These are phyloP conservation scores for Apolygus lucorum DNA, from an alignment of 1,140 invertebrate genomes.

Conservation along the genomic window DNA sequence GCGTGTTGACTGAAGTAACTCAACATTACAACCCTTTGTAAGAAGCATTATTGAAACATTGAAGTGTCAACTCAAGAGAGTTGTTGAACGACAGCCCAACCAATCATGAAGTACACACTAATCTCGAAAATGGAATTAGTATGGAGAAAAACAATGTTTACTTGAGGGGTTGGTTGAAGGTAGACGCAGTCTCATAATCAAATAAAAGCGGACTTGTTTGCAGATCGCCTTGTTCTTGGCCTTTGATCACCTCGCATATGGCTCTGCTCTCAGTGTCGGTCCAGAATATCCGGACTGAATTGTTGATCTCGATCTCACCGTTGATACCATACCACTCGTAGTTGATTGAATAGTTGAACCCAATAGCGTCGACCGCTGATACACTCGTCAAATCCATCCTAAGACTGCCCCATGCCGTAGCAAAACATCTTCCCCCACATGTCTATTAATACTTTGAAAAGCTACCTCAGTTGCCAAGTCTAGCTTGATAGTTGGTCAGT, in stretches of 20 bases:
- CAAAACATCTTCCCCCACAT: neutral
- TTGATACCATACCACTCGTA: slow-evolving; percentile 29
- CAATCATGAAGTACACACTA: no score
- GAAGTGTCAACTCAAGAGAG: no score
- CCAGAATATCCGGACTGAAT: slow-evolving; percentile 26
- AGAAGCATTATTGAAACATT: no score
- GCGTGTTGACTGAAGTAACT: no score
- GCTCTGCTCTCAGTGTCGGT: slow-evolving; percentile 27
- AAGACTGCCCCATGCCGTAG: neutral
- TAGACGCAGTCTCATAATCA: neutral
- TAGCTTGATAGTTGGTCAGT: neutral
- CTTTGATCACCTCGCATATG: slow-evolving; percentile 25
- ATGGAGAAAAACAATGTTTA: slow-evolving; percentile 12
- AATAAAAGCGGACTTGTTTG: neutral
- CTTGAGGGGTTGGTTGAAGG: neutral
- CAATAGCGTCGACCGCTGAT: neutral
- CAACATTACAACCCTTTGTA: no score
- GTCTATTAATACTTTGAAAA: slow-evolving; percentile 5
- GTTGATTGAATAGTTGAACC: slow-evolving; percentile 19
- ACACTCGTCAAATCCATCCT: neutral
- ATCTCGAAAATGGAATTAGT: no score
- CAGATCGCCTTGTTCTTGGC: neutral
- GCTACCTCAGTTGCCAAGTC: slow-evolving; percentile 6
- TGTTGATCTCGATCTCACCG: slow-evolving; percentile 27
- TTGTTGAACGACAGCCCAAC: no score